Base-by-base conservation (phyloP, 2,113 vertebrate genomes). In the Marcusenius ussheri region DNA sequence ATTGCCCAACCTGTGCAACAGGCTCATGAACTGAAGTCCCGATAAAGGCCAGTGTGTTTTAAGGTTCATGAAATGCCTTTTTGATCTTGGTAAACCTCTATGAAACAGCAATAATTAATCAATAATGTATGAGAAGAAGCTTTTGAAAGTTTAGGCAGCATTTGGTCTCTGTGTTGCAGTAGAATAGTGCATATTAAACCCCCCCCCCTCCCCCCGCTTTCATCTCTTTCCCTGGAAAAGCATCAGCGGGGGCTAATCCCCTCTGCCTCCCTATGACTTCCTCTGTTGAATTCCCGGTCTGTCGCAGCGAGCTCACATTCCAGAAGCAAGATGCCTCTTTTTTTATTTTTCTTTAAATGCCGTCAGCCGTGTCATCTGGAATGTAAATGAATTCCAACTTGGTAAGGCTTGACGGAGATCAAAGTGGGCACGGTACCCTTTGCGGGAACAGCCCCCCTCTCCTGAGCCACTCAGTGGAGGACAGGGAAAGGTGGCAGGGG, bases 311-410 rank as follows among this genome's bases (percentile, higher is more conserved):
- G 96, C 97, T 97, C 97, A 95, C 97, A 98, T 97, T 97, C 97
- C 97, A 99, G 98, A 97, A 99, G 98, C 98, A 98, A 99, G 97
- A 98, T 97, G 98, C 97, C 74, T 39, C 15, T 39, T 77, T 77
- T 77, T 98, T 99, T 98, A 70, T 42, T 77, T 77, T 42, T 97
- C 99, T 98, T 99, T 98, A 70, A 42, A 99, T 97, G 97, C 98
- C 97, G 98, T 99, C 98, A 98, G 98, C 97, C 97, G 98, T 98
- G 98, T 98, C 97, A 99, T 99, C 97, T 98, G 97, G 98, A 99
- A 99, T 99, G 98, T 98, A 99, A 99, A 99, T 99, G 97, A 98
- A 99, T 98, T 99, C 98, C 97, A 98, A 97, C 98, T 98, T 94
- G 95, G 97, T 97, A 95, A 95, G 98, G 96, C 97, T 97, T 97